Evolutionary conservation across 2,888 invertebrate genomes (phyloP).

Genomic region (Petrolisthes cinctipes): DNA sequence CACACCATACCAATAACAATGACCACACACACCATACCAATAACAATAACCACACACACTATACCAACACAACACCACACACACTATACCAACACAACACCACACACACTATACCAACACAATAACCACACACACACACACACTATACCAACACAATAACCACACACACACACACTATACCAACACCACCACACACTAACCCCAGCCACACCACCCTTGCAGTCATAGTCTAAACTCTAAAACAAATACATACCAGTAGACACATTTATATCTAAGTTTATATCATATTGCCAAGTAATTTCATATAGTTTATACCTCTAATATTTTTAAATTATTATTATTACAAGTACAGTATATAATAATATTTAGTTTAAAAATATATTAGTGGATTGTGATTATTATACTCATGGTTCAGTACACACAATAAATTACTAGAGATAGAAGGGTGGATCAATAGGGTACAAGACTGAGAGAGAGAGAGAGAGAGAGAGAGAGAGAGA

Average conservation of each 20-base stretch:
- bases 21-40: neutral
- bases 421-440: neutral
- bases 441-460: neutral
- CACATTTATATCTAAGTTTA: neutral
- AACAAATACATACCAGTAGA: neutral
- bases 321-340: too few species aligned
- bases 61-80: constrained; percentile 17
- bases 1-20: neutral
- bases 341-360: too few species aligned
- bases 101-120: neutral
- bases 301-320: too few species aligned
- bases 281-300: too few species aligned
- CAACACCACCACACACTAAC: neutral
- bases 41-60: neutral
- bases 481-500: constrained; percentile 38
- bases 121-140: constrained; percentile 15
- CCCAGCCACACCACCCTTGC: neutral
- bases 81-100: neutral
- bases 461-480: neutral
- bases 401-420: too few species aligned
- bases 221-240: constrained; percentile 7
- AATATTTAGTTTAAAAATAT: too few species aligned
- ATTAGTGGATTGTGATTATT: too few species aligned
- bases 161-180: constrained; percentile 22
- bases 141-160: constrained; percentile 1